Percentiles rank a stretch among this genome's conserved stretches.
These are phyloP conservation scores for Maconellicoccus hirsutus DNA, from an alignment of 1,140 invertebrate species.

Conservation along the genomic window DNA sequence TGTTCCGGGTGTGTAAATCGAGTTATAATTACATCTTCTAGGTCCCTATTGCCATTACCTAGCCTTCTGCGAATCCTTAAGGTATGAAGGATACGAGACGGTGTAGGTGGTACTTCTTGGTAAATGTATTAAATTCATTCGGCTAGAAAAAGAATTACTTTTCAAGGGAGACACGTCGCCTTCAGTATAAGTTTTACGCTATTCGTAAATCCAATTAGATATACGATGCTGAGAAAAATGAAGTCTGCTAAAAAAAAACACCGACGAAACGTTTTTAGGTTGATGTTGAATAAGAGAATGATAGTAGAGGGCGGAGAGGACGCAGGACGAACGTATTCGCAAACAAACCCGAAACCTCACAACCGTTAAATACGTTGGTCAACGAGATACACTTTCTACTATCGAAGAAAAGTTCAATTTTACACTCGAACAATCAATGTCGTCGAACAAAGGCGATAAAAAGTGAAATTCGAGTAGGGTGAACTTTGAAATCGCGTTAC, in stretches of 20 bases:
- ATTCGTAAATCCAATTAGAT: background rate
- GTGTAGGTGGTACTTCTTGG: no score
- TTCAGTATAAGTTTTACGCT: background rate
- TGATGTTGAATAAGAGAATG: no score
- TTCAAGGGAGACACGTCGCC: no score
- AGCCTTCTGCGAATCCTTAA: no score
- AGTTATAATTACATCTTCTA: no score
- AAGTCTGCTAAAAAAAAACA: background rate
- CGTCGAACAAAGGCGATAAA: background rate
- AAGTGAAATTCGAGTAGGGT: background rate
- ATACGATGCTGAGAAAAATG: background rate
- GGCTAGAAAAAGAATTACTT: conserved; percentile 2
- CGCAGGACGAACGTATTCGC: background rate
- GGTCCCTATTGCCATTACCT: no score
- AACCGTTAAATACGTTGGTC: conserved; percentile 4
- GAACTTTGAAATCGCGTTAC: no score
- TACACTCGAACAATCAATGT: conserved; percentile 8
- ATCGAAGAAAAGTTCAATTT: conserved; percentile 1
- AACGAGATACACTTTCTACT: background rate
- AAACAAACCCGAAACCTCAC: background rate
- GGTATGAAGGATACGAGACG: no score
- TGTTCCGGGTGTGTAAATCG: no score
- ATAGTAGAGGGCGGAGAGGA: background rate
- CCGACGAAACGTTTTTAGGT: no score
- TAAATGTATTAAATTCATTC: background rate